Percentiles rank a stretch among this genome's conserved stretches.
Evolutionary conservation across 2,113 vertebrate species (phyloP).

Genomic region (Apteryx mantelli): DNA sequence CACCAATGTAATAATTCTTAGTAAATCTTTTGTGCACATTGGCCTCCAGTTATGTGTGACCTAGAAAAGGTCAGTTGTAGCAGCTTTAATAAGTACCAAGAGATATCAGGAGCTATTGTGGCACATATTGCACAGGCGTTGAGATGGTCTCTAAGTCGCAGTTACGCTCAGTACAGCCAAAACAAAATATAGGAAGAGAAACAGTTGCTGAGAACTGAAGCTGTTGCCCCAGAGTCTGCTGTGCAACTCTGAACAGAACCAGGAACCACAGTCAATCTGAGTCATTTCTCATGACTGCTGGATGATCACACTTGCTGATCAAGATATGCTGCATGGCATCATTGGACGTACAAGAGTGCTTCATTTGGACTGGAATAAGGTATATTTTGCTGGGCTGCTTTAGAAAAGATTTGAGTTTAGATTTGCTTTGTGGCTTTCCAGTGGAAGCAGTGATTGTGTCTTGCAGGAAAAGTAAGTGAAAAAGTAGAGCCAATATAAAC

Average conservation of each 20-base stretch:
- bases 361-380: neutral
- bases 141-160: neutral
- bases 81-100: neutral
- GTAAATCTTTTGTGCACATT: neutral
- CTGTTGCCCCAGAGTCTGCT: neutral
- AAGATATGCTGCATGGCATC: neutral
- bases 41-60: fast-evolving
- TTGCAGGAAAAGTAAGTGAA: slow-evolving; percentile 24
- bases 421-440: slow-evolving; percentile 3
- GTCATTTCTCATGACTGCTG: neutral
- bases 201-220: neutral
- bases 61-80: neutral
- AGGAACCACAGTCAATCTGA: neutral
- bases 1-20: too few relatives aligned
- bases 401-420: neutral
- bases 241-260: neutral
- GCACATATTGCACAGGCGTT: neutral
- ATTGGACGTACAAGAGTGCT: neutral
- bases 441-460: neutral
- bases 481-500: slow-evolving; percentile 33
- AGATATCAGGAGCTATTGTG: fast-evolving
- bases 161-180: neutral
- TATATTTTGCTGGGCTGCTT: neutral
- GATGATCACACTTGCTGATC: neutral
- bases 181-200: neutral